Percentiles rank a stretch among this genome's conserved stretches.
Conservation (phyloP, 2,797 vertebrate genomes). For the Pseudochirops corinnae region DNA sequence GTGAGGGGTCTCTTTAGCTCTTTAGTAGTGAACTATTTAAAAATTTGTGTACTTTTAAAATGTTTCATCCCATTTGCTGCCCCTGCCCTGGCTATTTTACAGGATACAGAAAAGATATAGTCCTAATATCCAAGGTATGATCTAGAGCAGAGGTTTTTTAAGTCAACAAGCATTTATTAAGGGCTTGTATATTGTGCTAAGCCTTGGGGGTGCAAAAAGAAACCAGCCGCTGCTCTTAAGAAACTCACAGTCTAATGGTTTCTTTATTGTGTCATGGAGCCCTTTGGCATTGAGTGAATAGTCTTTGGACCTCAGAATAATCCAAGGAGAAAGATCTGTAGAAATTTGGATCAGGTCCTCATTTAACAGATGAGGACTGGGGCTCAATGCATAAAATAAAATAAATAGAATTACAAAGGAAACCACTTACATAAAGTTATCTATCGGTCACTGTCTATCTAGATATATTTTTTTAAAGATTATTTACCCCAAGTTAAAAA, state of each 20-base stretch:
- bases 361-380: too few species aligned
- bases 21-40: not conserved
- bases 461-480: not conserved
- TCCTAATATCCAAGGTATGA: not conserved
- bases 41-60: slow-evolving; percentile 12
- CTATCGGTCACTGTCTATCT: not conserved
- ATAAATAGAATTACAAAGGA: not conserved
- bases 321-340: too few species aligned
- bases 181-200: not conserved
- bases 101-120: not conserved
- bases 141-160: slow-evolving; percentile 29
- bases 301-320: not conserved
- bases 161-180: not conserved
- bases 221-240: not conserved
- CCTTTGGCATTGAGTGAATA: not conserved
- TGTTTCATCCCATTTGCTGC: slow-evolving; percentile 41
- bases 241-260: not conserved
- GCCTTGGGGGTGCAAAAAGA: not conserved
- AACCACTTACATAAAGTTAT: not conserved
- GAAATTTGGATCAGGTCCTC: too few species aligned
- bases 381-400: not conserved
- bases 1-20: slow-evolving; percentile 38
- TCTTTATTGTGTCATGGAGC: not conserved
- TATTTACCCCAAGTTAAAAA: not conserved
- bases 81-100: slow-evolving; percentile 42